A percentile compares a stretch with the other conserved stretches of the same genome.
Evolutionary conservation across 2,113 vertebrate species (phyloP).

Genomic region (Rhodinocichla rosea): DNA sequence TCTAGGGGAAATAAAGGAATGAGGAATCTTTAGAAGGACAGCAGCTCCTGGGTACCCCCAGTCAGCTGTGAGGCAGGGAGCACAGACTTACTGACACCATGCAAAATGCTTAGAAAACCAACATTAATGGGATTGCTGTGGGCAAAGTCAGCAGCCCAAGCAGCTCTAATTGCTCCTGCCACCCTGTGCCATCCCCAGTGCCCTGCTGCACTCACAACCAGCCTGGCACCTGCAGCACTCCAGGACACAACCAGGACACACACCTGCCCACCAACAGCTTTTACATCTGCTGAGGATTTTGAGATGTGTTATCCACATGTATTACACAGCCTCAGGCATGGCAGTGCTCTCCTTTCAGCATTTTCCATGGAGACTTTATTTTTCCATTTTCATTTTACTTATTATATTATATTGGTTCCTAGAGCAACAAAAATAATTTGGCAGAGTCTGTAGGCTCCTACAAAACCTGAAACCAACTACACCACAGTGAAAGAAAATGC

Average conservation of each 20-base stretch:
- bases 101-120: neutral
- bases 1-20: neutral
- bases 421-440: neutral
- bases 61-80: neutral
- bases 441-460: neutral
- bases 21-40: neutral
- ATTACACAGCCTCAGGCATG: neutral
- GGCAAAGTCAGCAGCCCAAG: neutral
- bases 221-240: neutral
- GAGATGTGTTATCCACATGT: neutral
- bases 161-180: neutral
- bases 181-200: neutral
- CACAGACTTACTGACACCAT: neutral
- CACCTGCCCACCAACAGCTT: fast-evolving
- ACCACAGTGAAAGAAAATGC: neutral
- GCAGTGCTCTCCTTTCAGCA: neutral
- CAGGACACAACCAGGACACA: neutral
- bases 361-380: neutral
- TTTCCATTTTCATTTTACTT: neutral
- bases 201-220: neutral
- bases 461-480: neutral
- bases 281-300: neutral
- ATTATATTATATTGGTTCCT: neutral
- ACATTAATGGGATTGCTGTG: neutral
- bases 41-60: neutral